Conservation (phyloP, 2,888 invertebrate genomes). For the Brenthis hecate region DNA sequence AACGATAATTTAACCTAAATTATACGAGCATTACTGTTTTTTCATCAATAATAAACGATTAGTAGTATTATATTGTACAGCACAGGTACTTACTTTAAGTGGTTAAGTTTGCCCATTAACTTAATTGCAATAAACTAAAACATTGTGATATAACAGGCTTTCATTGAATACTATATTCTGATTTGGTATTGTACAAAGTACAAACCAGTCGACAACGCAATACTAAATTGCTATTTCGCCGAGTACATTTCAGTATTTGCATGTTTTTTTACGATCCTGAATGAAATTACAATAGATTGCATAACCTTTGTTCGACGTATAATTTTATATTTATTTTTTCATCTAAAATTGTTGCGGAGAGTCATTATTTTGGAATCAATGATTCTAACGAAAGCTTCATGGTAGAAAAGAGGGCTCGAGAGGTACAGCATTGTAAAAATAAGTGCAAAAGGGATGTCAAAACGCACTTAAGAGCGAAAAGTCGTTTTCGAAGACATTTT, state of each 20-base stretch:
- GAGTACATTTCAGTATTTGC: neutral
- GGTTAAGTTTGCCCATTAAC: constrained; percentile 13
- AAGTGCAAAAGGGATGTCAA: constrained; percentile 61
- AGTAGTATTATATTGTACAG: neutral
- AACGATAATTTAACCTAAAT: constrained; percentile 10
- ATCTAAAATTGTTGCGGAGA: constrained; percentile 19
- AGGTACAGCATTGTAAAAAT: constrained; percentile 59
- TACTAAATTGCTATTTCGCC: neutral
- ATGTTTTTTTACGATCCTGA: neutral
- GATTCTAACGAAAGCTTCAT: constrained; percentile 43
- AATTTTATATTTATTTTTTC: constrained; percentile 10
- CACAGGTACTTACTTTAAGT: neutral
- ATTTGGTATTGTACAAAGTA: neutral
- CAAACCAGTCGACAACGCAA: neutral
- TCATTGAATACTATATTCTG: neutral
- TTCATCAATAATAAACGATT: constrained; percentile 13
- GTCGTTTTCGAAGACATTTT: constrained; percentile 76
- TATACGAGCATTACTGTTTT: neutral
- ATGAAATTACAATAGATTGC: neutral
- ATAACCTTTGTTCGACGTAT: neutral
- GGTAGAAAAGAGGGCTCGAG: constrained; percentile 51
- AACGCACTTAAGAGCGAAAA: constrained; percentile 72
- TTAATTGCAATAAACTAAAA: constrained; percentile 23
- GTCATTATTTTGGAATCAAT: constrained; percentile 42
- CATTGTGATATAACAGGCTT: constrained; percentile 8